Conservation (phyloP, 2,113 vertebrate species). For the Plestiodon gilberti region DNA sequence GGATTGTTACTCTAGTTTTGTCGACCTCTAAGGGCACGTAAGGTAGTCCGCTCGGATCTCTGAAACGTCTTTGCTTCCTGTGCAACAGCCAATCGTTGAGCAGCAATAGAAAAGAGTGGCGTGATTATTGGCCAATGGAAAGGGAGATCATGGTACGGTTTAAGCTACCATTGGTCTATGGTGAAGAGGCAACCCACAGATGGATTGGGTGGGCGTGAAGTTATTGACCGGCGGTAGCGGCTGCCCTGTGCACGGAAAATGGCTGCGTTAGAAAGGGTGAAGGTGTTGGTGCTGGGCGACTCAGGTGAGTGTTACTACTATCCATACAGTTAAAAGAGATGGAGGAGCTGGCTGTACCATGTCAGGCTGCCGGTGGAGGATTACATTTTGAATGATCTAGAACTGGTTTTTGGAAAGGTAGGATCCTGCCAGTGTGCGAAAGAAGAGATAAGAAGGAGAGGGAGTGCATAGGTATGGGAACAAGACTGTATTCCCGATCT, state of each 20-base stretch:
- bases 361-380: not conserved
- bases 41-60: too few species aligned
- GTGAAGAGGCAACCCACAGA: not conserved
- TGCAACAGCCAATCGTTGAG: not conserved
- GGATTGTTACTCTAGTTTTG: too few species aligned
- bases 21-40: too few species aligned
- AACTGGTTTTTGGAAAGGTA: too few species aligned
- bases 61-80: too few species aligned
- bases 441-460: too few species aligned
- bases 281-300: constrained; percentile 95
- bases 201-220: not conserved
- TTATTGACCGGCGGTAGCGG: not conserved
- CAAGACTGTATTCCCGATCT: too few species aligned
- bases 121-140: not conserved
- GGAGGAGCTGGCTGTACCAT: too few species aligned
- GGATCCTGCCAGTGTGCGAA: too few species aligned
- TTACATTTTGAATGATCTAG: too few species aligned
- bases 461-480: too few species aligned
- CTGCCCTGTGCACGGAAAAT: constrained; percentile 69
- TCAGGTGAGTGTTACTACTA: constrained; percentile 96
- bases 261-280: constrained; percentile 93
- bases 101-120: not conserved
- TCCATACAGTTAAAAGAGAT: not conserved
- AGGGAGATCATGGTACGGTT: accelerated
- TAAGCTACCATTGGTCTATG: not conserved